Base-by-base conservation (phyloP, 2,888 invertebrate species). In the Athalia rosae region DNA sequence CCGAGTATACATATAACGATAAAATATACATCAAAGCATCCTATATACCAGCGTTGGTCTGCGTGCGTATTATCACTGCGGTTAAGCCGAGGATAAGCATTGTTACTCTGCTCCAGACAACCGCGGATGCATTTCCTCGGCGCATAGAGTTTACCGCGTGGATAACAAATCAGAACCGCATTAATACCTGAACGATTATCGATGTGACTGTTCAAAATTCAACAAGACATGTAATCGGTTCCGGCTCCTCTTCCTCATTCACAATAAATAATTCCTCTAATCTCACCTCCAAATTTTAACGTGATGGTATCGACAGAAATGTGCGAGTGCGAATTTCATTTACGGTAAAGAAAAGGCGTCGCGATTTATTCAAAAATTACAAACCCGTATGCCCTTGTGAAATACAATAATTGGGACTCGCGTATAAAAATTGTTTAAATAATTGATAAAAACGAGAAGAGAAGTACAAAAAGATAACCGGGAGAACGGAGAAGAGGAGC, bases 51-150 rank as follows among this genome's bases (percentile, higher is more conserved):
- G 53, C 8, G 50, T 48, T 53, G 67, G 67, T 58, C 71, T 71
- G 71, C 41, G 58, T 71, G 71, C 71, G 56, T 71, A 53, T 76
- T 76, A 76, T 64, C 76, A 53, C 76, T 45, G 58, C 58, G 43
- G 71, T 71, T 71, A 15, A 71, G 50, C 7, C 71, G 6, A 28
- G 13, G 41, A 56, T 28, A 67, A 67, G 67, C 67, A 50, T 67
- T 67, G 50, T 67, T 50, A 67, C 67, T 67, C 67, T 28, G 7
- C 67, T 67, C 7, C 50, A 67, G 47, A 66, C 15, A 67, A 53
- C 50, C 28, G n/a, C 28, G 53, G 41, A 53, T 64, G 64, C 64
- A 64, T 11, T 61, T 61, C 11, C 15, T 63, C 63, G 63, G 11
- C 41, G n/a, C n/a, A 63, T 4, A 63, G 13, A 61, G 15, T 61